phyloP scores from a whole-genome alignment of 2,797 vertebrate genomes.

The Enteromius thamalakanensis region DNA sequence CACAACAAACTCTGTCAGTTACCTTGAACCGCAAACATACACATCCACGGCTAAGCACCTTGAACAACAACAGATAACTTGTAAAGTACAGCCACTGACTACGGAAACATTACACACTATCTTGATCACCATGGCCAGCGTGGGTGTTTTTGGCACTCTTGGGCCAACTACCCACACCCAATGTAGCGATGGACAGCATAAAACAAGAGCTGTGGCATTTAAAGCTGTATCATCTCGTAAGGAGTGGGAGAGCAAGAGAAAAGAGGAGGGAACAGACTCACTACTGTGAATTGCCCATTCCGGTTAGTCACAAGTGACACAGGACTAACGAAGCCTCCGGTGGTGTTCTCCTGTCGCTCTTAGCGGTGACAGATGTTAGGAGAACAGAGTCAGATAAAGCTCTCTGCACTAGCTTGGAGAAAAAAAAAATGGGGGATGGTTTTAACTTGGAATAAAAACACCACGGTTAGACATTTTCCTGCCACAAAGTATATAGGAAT shows the following conservation, averaged over 20 bases:
- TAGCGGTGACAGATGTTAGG: slow-evolving; percentile 67
- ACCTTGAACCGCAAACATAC: slow-evolving; percentile 66
- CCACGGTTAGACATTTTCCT: slow-evolving; percentile 49
- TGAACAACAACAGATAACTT: slow-evolving; percentile 57
- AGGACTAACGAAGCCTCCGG: slow-evolving; percentile 64
- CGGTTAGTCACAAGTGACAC: slow-evolving; percentile 68
- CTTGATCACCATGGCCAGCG: slow-evolving; percentile 52
- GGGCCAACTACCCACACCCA: slow-evolving; percentile 49
- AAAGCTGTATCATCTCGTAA: slow-evolving; percentile 60
- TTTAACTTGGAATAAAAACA: slow-evolving; percentile 58
- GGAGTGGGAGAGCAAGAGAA: slow-evolving; percentile 55
- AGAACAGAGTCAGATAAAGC: slow-evolving; percentile 63
- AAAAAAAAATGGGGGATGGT: slow-evolving; percentile 51
- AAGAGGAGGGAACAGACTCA: slow-evolving; percentile 52
- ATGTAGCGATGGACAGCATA: slow-evolving; percentile 58
- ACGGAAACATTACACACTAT: slow-evolving; percentile 46
- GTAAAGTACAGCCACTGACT: slow-evolving; percentile 31
- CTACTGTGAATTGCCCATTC: slow-evolving; percentile 63
- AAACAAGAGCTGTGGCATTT: slow-evolving; percentile 55
- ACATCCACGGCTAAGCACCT: slow-evolving; percentile 52
- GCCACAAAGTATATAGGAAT: slow-evolving; percentile 44
- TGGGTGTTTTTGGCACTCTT: slow-evolving; percentile 52
- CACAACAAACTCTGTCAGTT: slow-evolving; percentile 63
- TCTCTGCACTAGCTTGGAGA: slow-evolving; percentile 52
- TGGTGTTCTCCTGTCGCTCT: slow-evolving; percentile 66